These are phyloP conservation scores for Thryonomys swinderianus DNA, from an alignment of 2,113 vertebrate species.

Conservation along the genomic window DNA sequence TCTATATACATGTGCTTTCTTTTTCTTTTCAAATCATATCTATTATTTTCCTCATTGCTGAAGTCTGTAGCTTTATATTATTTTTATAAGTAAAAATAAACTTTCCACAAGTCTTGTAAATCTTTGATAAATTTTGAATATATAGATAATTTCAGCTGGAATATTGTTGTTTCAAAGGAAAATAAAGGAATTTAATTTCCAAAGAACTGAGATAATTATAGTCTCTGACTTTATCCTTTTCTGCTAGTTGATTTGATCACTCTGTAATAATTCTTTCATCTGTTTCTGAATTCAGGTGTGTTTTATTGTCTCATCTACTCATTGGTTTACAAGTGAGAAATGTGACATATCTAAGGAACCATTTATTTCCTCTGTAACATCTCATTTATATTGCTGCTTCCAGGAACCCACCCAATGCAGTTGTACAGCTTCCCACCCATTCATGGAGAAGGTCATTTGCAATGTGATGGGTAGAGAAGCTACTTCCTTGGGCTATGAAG, in stretches of 20 bases:
- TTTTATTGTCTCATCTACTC: not conserved
- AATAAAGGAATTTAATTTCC: conserved; percentile 37
- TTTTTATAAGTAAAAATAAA: conserved; percentile 45
- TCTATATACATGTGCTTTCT: too few species aligned
- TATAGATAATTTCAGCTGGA: not conserved
- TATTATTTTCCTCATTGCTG: too few species aligned
- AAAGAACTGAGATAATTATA: conserved; percentile 25
- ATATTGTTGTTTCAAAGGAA: conserved; percentile 50
- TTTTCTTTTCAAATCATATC: too few species aligned
- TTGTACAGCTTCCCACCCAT: not conserved
- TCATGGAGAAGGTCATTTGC: not conserved
- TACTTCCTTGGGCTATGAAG: not conserved
- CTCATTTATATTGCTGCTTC: not conserved
- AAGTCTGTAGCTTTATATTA: not conserved
- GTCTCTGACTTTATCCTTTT: conserved; percentile 60
- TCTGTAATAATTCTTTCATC: not conserved
- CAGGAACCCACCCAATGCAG: not conserved
- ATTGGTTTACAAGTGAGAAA: conserved; percentile 18
- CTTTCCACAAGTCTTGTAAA: not conserved
- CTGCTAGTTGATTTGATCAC: not conserved
- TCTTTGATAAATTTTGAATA: not conserved
- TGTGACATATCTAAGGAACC: not conserved
- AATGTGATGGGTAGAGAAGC: not conserved
- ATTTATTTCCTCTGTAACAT: not conserved
- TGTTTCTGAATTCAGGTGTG: not conserved